These are phyloP conservation scores for Sebastes taczanowskii DNA, from an alignment of 2,797 vertebrate genomes.

Conservation along the genomic window DNA sequence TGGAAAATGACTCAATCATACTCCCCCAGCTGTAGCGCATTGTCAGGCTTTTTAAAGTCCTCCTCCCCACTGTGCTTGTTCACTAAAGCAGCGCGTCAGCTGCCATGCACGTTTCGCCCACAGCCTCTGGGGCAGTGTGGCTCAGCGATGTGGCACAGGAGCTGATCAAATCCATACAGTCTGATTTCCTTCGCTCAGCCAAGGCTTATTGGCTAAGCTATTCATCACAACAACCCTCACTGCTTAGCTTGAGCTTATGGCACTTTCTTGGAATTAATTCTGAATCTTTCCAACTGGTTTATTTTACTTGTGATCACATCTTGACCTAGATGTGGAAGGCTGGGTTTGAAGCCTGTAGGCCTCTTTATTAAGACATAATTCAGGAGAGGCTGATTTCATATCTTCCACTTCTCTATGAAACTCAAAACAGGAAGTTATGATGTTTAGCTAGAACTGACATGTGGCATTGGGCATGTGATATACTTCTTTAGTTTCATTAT, in stretches of 20 bases:
- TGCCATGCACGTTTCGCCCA: neutral
- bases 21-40: constrained; percentile 3
- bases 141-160: neutral
- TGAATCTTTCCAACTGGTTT: constrained; percentile 41
- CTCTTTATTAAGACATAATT: constrained; percentile 6
- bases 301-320: constrained; percentile 25
- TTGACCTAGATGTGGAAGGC: constrained; percentile 42
- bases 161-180: constrained; percentile 17
- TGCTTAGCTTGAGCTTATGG: constrained; percentile 46
- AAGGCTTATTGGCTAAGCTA: constrained; percentile 42
- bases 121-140: neutral
- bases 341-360: neutral
- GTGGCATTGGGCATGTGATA: constrained; percentile 6
- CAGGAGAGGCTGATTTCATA: constrained; percentile 18
- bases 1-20: constrained; percentile 21
- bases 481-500: constrained; percentile 3
- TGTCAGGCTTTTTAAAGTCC: neutral
- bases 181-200: constrained; percentile 26
- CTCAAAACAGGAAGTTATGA: constrained; percentile 65
- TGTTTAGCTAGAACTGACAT: neutral
- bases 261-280: constrained; percentile 59
- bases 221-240: constrained; percentile 28
- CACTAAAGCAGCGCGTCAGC: neutral
- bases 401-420: constrained; percentile 66
- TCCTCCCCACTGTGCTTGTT: neutral